phyloP scores from a whole-genome alignment of 2,113 vertebrate genomes.

The Bothrops jararaca region DNA sequence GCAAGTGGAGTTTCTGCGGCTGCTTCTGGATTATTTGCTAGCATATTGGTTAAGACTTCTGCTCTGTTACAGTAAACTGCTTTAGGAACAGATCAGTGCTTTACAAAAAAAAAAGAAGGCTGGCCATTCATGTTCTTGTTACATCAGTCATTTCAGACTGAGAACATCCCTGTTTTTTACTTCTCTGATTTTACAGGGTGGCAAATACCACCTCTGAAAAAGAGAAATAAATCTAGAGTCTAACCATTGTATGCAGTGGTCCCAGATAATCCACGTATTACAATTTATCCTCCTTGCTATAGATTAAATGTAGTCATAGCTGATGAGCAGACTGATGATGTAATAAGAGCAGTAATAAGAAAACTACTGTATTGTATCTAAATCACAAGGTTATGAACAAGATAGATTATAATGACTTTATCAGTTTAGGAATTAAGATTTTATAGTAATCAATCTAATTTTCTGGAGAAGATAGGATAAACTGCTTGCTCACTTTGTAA shows the following conservation, averaged over 20 bases:
- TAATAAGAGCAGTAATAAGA: not conserved
- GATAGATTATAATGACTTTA: not conserved
- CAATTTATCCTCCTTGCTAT: not conserved
- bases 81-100: not conserved
- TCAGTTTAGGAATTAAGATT: not conserved
- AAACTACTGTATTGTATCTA: not conserved
- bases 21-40: not conserved
- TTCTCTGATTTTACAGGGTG: not conserved
- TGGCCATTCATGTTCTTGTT: not conserved
- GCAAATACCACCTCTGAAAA: not conserved
- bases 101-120: too few relatives aligned
- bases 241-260: not conserved
- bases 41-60: not conserved
- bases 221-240: not conserved
- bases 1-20: not conserved
- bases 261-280: not conserved
- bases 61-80: not conserved
- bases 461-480: not conserved
- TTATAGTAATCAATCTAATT: not conserved
- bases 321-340: not conserved
- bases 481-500: not conserved
- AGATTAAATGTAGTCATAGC: not conserved
- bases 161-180: not conserved
- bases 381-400: not conserved
- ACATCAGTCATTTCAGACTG: not conserved